Evolutionary conservation across 2,797 vertebrate species (phyloP), one percentile per base, ranked within the genome.

Genomic region (Antrozous pallidus): DNA sequence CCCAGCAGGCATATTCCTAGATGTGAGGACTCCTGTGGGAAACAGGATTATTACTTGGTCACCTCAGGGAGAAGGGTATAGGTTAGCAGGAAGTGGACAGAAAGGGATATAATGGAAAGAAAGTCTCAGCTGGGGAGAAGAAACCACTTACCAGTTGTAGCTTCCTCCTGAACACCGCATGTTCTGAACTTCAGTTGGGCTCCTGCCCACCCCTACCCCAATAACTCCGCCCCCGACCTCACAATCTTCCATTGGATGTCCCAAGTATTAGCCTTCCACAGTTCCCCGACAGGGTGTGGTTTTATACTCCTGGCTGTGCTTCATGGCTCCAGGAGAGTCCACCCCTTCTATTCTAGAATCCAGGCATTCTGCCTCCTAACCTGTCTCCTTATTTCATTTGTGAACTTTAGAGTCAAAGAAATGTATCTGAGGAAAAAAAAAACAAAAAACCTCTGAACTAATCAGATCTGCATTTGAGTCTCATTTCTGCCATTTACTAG

Each of bases 131-230:
- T 93, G 73, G 51, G 63, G 69, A 87, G 70, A 93, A 47, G 45
- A 75, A 84, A 54, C 63, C 89, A 97, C 95, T 97, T 79, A 97
- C 96, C 95, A 0, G 54, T 45, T 80, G 89, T 80, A 86, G 96
- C 90, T 93, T 95, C 96, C 94, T 97, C 93, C 85, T 86, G 75
- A 94, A 96, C 70, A 96, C 95, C 88, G 24, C 93, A 94, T 94
- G 96, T 77, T 97, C 93, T 96, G 87, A 95, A 82, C 77, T 91
- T 93, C 92, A 88, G 79, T 47, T 65, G 90, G 91, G 89, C 63
- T 93, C 65, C 84, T 91, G 69, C 31, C 38, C 24, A 31, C n/a
- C 13, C 63, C 13, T 33, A 65, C 88, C 47, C 47, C n/a, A 51
- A 6, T 95, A 95, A 94, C 93, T 69, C 93, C 95, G 84, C 97